Evolutionary conservation across 2,888 invertebrate species (phyloP), one percentile per base, ranked within the genome.

Genomic region (Tinea trinotella): DNA sequence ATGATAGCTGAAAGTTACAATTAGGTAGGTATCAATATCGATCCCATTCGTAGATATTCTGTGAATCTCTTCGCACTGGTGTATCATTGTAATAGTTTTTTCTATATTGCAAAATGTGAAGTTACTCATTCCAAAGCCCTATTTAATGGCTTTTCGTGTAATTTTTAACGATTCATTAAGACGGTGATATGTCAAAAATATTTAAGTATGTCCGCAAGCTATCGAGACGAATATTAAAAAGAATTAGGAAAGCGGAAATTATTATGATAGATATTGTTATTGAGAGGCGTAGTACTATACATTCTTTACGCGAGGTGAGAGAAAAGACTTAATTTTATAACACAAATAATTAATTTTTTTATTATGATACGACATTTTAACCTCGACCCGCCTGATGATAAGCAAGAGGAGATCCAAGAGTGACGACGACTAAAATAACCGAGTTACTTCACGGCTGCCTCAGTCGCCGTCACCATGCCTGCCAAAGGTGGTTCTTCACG

Each of bases 251-350:
- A 55, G 65, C 70, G 15, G 76, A 83, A 60, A 62, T 76, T 56
- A 61, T 77, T 52, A 58, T 75, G 56, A 70, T 81, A 55, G 76
- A 74, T 55, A 63, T 71, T 53, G 67, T 68, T n/a, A 56, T 74
- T 52, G 15, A 30, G 18, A 67, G 74, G 57, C 66, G 79, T 55
- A 67, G 68, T 36, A 73, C 76, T 52, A 65, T 81, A 57, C 74
- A 76, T 62, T 76, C 81, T 0, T 67, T 75, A 56, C 71, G 71
- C 57, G 79, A 79, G 82, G 84, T 84, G 68, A 78, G 79, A 10
- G n/a, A n/a, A n/a, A n/a, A n/a, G n/a, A n/a, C n/a, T n/a, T n/a
- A n/a, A n/a, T n/a, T n/a, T n/a, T n/a, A n/a, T n/a, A n/a, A n/a
- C n/a, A n/a, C n/a, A n/a, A n/a, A n/a, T n/a, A n/a, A n/a, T n/a